Conservation (phyloP, 2,113 vertebrate species). For the Pachyramphus minor region DNA sequence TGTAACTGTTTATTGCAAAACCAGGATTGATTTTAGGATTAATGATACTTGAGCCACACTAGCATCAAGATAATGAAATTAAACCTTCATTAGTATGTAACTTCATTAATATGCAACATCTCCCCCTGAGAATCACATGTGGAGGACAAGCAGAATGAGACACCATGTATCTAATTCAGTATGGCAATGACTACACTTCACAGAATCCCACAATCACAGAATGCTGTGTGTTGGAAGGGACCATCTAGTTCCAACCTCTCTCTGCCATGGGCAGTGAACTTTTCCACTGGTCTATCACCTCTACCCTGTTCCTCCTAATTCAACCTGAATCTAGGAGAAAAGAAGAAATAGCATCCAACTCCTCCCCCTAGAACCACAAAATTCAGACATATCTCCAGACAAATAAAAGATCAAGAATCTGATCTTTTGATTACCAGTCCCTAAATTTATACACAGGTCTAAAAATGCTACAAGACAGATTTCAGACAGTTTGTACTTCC, state of each 20-base stretch:
- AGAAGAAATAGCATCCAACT: neutral
- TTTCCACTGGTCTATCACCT: neutral
- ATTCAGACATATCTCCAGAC: neutral
- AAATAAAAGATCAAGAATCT: neutral
- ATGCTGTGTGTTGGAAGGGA: neutral
- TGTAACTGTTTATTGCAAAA: neutral
- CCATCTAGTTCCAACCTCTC: neutral
- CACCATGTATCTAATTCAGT: neutral
- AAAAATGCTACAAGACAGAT: neutral
- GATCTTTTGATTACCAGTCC: neutral
- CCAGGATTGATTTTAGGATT: neutral
- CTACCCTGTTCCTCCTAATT: neutral
- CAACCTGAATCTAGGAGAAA: neutral
- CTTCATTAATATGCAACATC: neutral
- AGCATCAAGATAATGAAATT: neutral
- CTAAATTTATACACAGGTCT: neutral
- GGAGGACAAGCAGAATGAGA: neutral
- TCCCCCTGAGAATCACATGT: neutral
- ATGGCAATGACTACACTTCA: neutral
- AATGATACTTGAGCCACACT: neutral
- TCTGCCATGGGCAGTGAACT: neutral
- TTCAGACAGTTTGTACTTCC: neutral
- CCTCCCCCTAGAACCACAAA: neutral
- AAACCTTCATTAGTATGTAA: neutral
- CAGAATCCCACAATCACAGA: neutral